Evolutionary conservation across 2,888 invertebrate species (phyloP), one percentile per base, ranked within the genome.

Genomic region (Chesias legatella): DNA sequence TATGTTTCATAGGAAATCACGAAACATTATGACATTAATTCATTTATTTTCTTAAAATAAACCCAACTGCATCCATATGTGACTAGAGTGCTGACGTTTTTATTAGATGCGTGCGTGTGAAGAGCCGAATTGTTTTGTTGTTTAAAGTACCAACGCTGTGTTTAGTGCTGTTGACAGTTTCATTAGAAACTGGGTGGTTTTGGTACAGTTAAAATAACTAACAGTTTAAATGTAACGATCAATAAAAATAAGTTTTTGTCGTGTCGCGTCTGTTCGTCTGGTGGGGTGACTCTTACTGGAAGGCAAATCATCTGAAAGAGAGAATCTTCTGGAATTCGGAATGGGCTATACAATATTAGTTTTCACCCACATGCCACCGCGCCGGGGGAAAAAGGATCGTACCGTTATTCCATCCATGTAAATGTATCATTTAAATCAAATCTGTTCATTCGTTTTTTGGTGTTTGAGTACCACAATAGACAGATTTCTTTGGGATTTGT

Each of bases 71-170:
- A 40, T 45, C 73, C 84, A 84, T 70, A 65, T 86, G 85, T 76
- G 71, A 56, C 43, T 37, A 51, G 35, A 45, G 62, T 59, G 85
- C 64, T 83, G 85, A 86, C 79, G 66, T 73, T 76, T 85, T 86
- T 79, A 86, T 77, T 60, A 51, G 53, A 47, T 51, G 58, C 48
- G 60, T 62, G 61, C 75, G 79, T 84, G 85, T 82, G 84, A 83
- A 82, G 81, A 72, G 67, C 63, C 51, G 47, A 72, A 79, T 74
- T 67, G 64, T 73, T 79, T 79, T 74, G 73, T 62, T 59, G 70
- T 71, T 75, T 76, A 74, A 73, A 72, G 65, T 66, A 71, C 84
- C 84, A 81, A 83, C 83, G 83, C 67, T 72, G 73, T 72, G 79
- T 79, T 81, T 76, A 73, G 75, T 56, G 54, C 44, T 49, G 83